A percentile compares a stretch with the other conserved stretches of the same genome.
Evolutionary conservation across 2,113 vertebrate genomes (phyloP).

Genomic region (Semicossyphus pulcher): DNA sequence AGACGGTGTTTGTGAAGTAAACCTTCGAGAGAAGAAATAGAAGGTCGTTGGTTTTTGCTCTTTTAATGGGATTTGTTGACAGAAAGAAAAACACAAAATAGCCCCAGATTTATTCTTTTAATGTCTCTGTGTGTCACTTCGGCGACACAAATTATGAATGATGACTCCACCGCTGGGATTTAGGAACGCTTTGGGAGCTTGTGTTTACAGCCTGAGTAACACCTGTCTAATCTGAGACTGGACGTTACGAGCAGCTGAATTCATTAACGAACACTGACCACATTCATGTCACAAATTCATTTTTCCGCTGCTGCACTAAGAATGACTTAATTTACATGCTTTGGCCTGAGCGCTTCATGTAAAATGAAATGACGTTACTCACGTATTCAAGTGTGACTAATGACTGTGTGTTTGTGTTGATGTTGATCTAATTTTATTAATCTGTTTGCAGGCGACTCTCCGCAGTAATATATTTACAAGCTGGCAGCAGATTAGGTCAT

Average conservation of each 20-base stretch:
- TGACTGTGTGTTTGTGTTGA: slow-evolving; percentile 47
- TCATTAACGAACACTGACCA: slow-evolving; percentile 69
- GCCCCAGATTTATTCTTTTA: background rate
- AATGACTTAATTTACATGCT: slow-evolving; percentile 67
- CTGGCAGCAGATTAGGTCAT: slow-evolving; percentile 37
- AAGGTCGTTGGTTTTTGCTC: background rate
- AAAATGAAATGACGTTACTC: slow-evolving; percentile 64
- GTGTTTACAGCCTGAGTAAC: slow-evolving; percentile 57
- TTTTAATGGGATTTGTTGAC: slow-evolving; percentile 15
- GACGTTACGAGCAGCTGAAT: slow-evolving; percentile 60
- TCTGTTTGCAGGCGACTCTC: slow-evolving; percentile 26
- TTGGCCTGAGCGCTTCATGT: slow-evolving; percentile 38
- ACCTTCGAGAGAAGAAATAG: background rate
- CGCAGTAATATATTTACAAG: slow-evolving; percentile 52
- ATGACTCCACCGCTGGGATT: slow-evolving; percentile 8
- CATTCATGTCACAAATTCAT: slow-evolving; percentile 66
- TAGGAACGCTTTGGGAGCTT: slow-evolving; percentile 19
- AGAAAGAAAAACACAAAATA: background rate
- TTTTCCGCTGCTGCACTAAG: slow-evolving; percentile 61
- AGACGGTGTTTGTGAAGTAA: background rate
- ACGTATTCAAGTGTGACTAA: slow-evolving; percentile 47
- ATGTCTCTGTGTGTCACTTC: background rate
- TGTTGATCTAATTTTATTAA: slow-evolving; percentile 69
- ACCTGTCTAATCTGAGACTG: slow-evolving; percentile 41
- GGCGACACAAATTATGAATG: slow-evolving; percentile 10